These are phyloP conservation scores for Struthio camelus DNA, from an alignment of 2,113 vertebrate species.

Conservation along the genomic window DNA sequence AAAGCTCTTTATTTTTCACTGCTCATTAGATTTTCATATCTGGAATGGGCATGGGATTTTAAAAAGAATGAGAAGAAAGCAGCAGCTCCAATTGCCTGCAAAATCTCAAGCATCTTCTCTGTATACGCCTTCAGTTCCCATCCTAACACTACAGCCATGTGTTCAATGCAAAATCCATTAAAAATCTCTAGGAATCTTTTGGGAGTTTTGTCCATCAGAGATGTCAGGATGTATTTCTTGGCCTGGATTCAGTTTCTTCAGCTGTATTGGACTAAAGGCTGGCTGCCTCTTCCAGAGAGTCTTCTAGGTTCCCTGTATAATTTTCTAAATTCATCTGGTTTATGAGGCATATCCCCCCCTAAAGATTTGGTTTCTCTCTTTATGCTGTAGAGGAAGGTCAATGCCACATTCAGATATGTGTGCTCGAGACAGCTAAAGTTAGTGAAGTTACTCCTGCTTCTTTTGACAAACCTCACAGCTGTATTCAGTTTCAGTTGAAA, in stretches of 20 bases:
- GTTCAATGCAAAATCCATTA: background rate
- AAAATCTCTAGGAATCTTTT: background rate
- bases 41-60: background rate
- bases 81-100: background rate
- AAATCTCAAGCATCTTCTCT: background rate
- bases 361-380: background rate
- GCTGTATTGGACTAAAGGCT: background rate
- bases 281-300: background rate
- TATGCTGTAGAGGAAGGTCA: background rate
- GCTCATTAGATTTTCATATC: conserved; percentile 37
- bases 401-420: background rate
- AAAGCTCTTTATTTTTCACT: background rate
- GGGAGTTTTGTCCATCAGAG: background rate
- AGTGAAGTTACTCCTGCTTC: background rate
- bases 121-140: background rate
- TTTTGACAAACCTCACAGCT: background rate
- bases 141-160: fast-evolving
- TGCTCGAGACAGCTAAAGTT: background rate
- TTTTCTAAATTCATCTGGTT: background rate
- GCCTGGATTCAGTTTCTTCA: background rate
- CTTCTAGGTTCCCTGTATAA: background rate
- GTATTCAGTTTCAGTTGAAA: background rate
- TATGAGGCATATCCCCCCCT: background rate
- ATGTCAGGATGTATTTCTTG: background rate
- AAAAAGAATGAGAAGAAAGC: background rate